Evolutionary conservation across 2,888 invertebrate species (phyloP), one percentile per base, ranked within the genome.

Genomic region (Camponotus fellah): DNA sequence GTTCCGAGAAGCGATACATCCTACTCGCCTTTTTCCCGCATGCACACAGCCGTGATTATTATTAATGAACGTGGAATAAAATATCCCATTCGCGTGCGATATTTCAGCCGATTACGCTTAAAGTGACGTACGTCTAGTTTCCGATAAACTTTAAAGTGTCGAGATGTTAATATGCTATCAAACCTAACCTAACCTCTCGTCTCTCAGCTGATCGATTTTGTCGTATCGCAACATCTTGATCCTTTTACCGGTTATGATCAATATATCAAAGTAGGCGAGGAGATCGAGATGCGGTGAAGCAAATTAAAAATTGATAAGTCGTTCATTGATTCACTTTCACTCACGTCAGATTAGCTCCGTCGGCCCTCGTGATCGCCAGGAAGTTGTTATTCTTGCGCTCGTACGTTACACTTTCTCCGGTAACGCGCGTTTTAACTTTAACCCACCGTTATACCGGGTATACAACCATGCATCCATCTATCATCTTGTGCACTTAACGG

Each of bases 391-490:
- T 75, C 46, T 32, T 46, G 40, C n/a, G 64, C 74, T 32, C 14
- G 62, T 14, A 32, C 21, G 34, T 21, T n/a, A 32, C 46, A 75
- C 65, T 64, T 65, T 75, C 34, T 64, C 46, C 17, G 21, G 21
- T 14, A 9, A 75, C 32, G 46, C 32, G 43, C 75, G n/a, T 64
- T 75, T 75, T 43, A 75, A 46, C 32, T 64, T 64, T 75, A 64
- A 46, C 65, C 32, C 21, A 14, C 64, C 43, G 64, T 46, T 64
- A 26, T 26, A 43, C 9, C 43, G 32, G 5, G 49, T 62, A 43
- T 64, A 46, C 46, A 64, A 75, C 46, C 46, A 46, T 64, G 75
- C 75, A 75, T 43, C 75, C 64, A 65, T 74, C 74, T 62, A 43
- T 75, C 75, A 75, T 34, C 43, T 46, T 43, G 75, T 17, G 26